Evolutionary conservation across 2,797 vertebrate species (phyloP), one percentile per base, ranked within the genome.

Genomic region (Sebastes cheni): DNA sequence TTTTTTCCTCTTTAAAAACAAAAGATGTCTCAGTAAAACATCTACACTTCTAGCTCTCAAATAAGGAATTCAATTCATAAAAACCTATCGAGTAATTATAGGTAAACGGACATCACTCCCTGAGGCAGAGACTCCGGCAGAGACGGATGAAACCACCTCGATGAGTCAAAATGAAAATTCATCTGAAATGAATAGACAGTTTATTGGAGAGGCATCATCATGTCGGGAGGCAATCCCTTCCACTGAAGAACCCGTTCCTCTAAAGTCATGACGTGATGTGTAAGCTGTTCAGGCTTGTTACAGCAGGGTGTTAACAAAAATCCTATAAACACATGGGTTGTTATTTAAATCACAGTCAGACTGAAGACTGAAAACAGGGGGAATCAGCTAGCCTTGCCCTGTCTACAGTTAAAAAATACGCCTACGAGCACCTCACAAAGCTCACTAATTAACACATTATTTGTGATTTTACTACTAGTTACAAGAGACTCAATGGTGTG

Each of bases 101-200:
- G 14, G 7, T 30, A 16, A 32, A 34, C 10, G 7, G 56, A 86
- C 23, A 8, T 88, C 82, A 86, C 8, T 52, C 22, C 20, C 11
- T 20, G 9, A 42, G 39, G 3, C 39, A 42, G 14, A 42, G 13
- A 42, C 13, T 42, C 32, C 60, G 84, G 52, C 61, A 80, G 27
- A 50, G 69, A 71, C 46, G 4, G 36, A 76, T 72, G 20, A 82
- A 85, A 72, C n/a, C 25, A n/a, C 46, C 50, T 62, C 0, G 11
- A 55, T 88, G 84, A 88, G 70, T 88, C 77, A 87, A 56, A 56
- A 42, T 25, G 14, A 76, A 20, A 22, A 27, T 8, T 86, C 77
- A 77, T 36, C 27, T 20, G 18, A 27, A 22, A 22, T 34, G 70
- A 65, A 25, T 23, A 46, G 8, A 23, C 46, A 34, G 50, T 56